Evolutionary conservation across 1,140 invertebrate species (phyloP), one percentile per base, ranked within the genome.

Genomic region (Antheraea mylitta): DNA sequence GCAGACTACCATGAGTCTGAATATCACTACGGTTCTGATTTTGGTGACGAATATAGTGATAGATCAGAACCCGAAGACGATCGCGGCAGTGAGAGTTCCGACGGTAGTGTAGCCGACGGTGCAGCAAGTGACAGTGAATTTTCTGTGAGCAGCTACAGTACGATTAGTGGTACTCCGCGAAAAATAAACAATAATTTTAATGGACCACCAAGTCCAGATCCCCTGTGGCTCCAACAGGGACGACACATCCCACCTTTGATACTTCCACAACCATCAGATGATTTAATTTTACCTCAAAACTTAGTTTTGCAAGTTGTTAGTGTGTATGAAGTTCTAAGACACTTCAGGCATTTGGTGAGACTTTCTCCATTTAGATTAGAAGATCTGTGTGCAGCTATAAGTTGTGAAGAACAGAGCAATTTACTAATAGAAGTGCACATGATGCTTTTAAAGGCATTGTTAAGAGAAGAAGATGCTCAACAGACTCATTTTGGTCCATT

Each of bases 311-410:
- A 95, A 82, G 95, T 96, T 19, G 91, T 98, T 19, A 96, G 96
- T 73, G 95, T 99, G 69, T 99, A 99, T 93, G 99, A 99, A 94
- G 97, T 99, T 18, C 90, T 99, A 38, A 94, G 98, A 75, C 96
- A 98, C 84, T 99, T 99, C 89, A 94, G 97, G 75, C 96, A 96
- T 78, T 94, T 98, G 73, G 95, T 99, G 8, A 94, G 98, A 67
- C 92, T 99, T 6, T 98, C 98, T 16, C 98, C 98, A 61, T 99
- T 99, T 92, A 95, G 97, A 72, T 96, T 99, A 88, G 99, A 99
- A 94, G 98, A 99, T 90, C 97, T 99, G 85, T 98, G 98, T 94
- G 97, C 97, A 9, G 97, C 97, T 42, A 82, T 99, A n/a, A 93
- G 96, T 66, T 96, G 96, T 82, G 97, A 99, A 80, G 98, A 99